Evolutionary conservation across 2,888 invertebrate species (phyloP).

Genomic region (Diploptera punctata): DNA sequence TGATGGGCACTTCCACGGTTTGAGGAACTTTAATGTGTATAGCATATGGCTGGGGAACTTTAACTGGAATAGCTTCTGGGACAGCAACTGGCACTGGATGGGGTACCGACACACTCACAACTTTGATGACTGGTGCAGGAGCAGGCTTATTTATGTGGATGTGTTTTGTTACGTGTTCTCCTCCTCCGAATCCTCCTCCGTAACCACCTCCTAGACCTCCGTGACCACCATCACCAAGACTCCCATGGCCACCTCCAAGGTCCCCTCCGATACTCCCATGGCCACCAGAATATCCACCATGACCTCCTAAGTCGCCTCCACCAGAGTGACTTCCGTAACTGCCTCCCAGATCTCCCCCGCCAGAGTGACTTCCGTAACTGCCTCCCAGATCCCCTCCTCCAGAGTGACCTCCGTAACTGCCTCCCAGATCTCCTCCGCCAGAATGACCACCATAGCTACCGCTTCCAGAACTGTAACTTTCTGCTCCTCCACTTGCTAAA

Average conservation of each 20-base stretch:
- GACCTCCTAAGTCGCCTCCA: background rate
- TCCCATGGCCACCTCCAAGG: slow-evolving; percentile 9
- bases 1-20: slow-evolving; percentile 42
- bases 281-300: slow-evolving; percentile 29
- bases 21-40: slow-evolving; percentile 41
- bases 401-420: background rate
- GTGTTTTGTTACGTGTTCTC: slow-evolving; percentile 16
- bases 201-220: background rate
- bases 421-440: background rate
- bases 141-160: slow-evolving; percentile 36
- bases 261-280: slow-evolving; percentile 28
- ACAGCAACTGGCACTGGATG: slow-evolving; percentile 67
- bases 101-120: slow-evolving; percentile 66
- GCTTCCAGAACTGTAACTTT: background rate
- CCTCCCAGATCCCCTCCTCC: background rate
- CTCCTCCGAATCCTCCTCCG: background rate
- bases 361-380: background rate
- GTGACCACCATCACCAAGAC: background rate
- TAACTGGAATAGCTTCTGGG: slow-evolving; percentile 51
- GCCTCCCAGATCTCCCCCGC: background rate
- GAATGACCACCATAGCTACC: background rate
- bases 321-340: background rate
- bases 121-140: slow-evolving; percentile 27
- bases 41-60: slow-evolving; percentile 36
- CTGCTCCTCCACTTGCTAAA: background rate